Percentiles rank a stretch among this genome's conserved stretches.
Conservation (phyloP, 2,888 invertebrate genomes). For the Disparrhopalites patrizii region DNA sequence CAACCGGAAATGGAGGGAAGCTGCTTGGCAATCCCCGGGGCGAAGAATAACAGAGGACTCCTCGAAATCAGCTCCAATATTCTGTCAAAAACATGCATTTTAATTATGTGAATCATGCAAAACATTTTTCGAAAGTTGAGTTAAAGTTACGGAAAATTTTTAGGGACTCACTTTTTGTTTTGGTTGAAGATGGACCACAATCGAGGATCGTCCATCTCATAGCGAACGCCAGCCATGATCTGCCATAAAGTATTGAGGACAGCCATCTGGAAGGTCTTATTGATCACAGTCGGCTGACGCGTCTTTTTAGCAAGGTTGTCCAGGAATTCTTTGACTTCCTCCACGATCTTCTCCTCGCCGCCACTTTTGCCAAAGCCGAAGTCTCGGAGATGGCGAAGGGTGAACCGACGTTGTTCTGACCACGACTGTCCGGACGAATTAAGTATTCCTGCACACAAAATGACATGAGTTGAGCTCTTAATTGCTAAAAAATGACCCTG, state of each 20-base stretch:
- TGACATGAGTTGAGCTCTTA: too few relatives aligned
- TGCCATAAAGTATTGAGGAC: too few relatives aligned
- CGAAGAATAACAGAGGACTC: background rate
- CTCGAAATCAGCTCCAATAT: background rate
- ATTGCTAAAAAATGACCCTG: background rate
- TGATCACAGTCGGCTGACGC: conserved; percentile 18
- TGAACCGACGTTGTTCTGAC: conserved; percentile 12
- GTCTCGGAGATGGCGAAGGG: conserved; percentile 26
- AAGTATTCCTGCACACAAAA: conserved; percentile 12
- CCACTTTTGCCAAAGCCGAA: conserved; percentile 36
- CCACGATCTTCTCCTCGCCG: conserved; percentile 33
- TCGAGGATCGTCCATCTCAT: conserved; percentile 25
- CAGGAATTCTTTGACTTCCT: too few relatives aligned
- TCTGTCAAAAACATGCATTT: too few relatives aligned
- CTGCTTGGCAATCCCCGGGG: background rate
- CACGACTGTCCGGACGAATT: background rate
- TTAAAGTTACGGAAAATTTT: too few relatives aligned
- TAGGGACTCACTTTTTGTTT: too few relatives aligned
- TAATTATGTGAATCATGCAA: too few relatives aligned
- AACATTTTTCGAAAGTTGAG: too few relatives aligned
- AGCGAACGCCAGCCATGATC: conserved; percentile 24
- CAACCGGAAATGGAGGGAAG: background rate
- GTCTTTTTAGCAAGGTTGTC: conserved; percentile 22
- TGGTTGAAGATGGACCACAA: too few relatives aligned
- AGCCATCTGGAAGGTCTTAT: too few relatives aligned